Evolutionary conservation across 1,140 invertebrate species (phyloP).

Genomic region (Atta colombica): DNA sequence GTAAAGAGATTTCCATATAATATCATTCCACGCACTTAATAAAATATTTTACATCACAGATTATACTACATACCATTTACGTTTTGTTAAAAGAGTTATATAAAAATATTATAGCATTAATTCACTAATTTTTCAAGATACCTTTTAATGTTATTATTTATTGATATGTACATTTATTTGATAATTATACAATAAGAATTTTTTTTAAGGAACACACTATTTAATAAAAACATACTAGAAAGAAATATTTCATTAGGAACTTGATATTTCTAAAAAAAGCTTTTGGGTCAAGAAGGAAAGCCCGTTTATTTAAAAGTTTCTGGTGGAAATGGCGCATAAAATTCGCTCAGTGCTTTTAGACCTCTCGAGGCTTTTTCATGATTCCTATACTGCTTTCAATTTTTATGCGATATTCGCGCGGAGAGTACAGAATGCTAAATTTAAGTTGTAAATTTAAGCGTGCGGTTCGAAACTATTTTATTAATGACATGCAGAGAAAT

Average conservation of each 20-base stretch:
- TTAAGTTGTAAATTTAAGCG: neutral
- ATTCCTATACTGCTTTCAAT: constrained; percentile 13
- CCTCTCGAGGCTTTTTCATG: constrained; percentile 18
- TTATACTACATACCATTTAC: neutral
- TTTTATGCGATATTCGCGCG: constrained; percentile 4
- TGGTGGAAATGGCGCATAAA: constrained; percentile 5
- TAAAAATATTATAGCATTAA: neutral
- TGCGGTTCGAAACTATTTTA: neutral
- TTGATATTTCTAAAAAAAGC: neutral
- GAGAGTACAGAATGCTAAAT: constrained; percentile 5
- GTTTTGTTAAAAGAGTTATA: neutral
- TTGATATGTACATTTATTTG: neutral
- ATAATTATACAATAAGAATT: neutral
- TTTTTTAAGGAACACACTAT: neutral
- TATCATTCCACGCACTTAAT: neutral
- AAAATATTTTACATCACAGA: constrained; percentile 20
- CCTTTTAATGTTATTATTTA: neutral
- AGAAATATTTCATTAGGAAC: constrained; percentile 21
- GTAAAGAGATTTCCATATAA: neutral
- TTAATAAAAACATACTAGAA: neutral
- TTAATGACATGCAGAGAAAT: neutral
- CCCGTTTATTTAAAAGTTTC: constrained; percentile 56
- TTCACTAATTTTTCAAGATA: neutral
- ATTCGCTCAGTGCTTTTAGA: constrained; percentile 30
- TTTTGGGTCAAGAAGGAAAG: constrained; percentile 20